Conservation (phyloP, 2,797 vertebrate species). For the Morelia viridis region DNA sequence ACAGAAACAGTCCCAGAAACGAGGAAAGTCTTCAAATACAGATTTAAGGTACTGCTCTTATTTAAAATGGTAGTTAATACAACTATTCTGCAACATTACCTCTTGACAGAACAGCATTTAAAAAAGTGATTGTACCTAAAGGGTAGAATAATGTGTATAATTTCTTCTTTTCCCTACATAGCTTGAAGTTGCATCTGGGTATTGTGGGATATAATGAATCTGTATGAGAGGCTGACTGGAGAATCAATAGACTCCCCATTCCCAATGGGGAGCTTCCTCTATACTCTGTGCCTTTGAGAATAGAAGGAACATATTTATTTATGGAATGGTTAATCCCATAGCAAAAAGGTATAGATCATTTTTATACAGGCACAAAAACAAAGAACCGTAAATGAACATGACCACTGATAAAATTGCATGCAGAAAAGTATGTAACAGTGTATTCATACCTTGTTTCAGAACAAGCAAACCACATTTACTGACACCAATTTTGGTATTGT, state of each 20-base stretch:
- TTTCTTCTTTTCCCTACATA: background rate
- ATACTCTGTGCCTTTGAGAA: background rate
- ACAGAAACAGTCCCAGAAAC: background rate
- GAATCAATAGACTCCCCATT: background rate
- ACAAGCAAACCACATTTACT: slow-evolving; percentile 89
- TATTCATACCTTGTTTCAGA: slow-evolving; percentile 88
- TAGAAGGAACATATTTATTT: background rate
- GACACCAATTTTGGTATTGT: slow-evolving; percentile 93
- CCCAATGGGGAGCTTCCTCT: background rate
- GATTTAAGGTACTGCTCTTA: background rate
- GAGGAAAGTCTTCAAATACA: background rate
- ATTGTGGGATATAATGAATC: background rate
- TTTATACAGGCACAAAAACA: background rate
- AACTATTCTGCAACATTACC: background rate
- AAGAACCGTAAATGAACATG: background rate
- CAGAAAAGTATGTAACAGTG: background rate
- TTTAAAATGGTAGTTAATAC: background rate
- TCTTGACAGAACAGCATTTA: background rate
- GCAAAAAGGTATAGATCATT: background rate
- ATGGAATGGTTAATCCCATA: background rate
- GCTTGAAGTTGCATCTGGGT: background rate
- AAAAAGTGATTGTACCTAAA: background rate
- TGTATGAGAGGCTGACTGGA: background rate
- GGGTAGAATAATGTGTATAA: background rate
- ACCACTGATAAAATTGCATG: background rate